phyloP scores from a whole-genome alignment of 2,888 invertebrate species.

The Lampropteryx suffumata region DNA sequence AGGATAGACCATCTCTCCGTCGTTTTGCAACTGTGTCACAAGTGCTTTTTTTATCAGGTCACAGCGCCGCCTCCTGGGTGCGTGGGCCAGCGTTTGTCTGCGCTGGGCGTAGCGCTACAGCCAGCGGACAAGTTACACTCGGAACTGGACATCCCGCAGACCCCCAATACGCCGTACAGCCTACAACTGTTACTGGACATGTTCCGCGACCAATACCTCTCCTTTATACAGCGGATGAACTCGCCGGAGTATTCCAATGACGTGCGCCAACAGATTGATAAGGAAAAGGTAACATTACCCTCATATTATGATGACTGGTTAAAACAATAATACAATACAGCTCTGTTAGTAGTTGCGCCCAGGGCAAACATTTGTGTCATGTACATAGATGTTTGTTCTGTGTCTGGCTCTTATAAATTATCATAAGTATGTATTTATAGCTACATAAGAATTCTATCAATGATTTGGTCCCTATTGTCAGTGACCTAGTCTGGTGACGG shows the following conservation, averaged over 20 bases:
- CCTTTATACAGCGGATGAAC: conserved; percentile 92
- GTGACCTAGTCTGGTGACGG: too few relatives aligned
- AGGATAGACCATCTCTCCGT: too few relatives aligned
- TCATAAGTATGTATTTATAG: too few relatives aligned
- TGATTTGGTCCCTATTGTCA: too few relatives aligned
- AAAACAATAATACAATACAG: too few relatives aligned
- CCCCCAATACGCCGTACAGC: conserved; percentile 92
- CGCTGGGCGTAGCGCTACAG: conserved; percentile 87
- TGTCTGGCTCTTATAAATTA: too few relatives aligned
- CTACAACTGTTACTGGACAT: conserved; percentile 93
- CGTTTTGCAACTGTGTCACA: too few relatives aligned
- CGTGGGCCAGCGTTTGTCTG: conserved; percentile 94
- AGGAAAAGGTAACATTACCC: conserved; percentile 84
- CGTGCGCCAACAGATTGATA: conserved; percentile 89
- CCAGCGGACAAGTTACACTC: conserved; percentile 86
- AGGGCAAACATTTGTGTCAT: too few relatives aligned
- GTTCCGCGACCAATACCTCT: conserved; percentile 93
- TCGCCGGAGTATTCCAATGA: conserved; percentile 88
- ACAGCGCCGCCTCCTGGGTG: conserved; percentile 95
- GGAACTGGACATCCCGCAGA: conserved; percentile 91
- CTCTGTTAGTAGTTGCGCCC: too few relatives aligned
- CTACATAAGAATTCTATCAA: too few relatives aligned
- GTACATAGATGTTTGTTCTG: too few relatives aligned
- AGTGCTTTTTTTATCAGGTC: conserved; percentile 51
- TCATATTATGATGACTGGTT: too few relatives aligned